A percentile compares a stretch with the other conserved stretches of the same genome.
Evolutionary conservation across 2,797 vertebrate species (phyloP).

Genomic region (Microtus obscurus): DNA sequence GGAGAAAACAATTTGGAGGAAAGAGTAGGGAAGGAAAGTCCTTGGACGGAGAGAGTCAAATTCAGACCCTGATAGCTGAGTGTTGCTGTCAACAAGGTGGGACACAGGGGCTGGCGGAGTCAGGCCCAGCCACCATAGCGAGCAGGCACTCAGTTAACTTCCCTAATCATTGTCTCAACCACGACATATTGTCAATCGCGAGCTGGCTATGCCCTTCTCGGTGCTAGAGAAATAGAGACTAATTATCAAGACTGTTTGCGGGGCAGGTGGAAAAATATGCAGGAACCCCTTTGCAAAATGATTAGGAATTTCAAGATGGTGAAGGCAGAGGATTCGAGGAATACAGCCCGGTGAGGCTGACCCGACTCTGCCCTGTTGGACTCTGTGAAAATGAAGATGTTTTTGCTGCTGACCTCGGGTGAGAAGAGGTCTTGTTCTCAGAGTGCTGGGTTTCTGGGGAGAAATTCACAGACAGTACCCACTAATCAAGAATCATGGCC

Average conservation of each 20-base stretch:
- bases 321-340: neutral
- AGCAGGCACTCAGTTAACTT: neutral
- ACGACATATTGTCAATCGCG: neutral
- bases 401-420: neutral
- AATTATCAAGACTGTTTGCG: neutral
- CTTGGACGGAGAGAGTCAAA: slow-evolving; percentile 75
- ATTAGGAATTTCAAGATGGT: neutral
- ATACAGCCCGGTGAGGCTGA: neutral
- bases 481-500: neutral
- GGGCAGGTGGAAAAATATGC: neutral
- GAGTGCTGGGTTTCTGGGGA: neutral
- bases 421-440: neutral
- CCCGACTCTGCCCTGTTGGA: too few species aligned
- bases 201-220: neutral
- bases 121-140: neutral
- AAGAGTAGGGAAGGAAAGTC: slow-evolving; percentile 84
- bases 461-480: neutral
- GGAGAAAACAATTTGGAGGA: slow-evolving; percentile 83
- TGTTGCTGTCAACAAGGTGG: neutral
- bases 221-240: neutral
- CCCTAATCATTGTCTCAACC: neutral
- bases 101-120: neutral
- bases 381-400: neutral
- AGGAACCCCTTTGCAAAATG: neutral
- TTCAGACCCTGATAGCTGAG: neutral